These are phyloP conservation scores for Ischnus inquisitorius DNA, from an alignment of 2,888 invertebrate species.

Conservation along the genomic window DNA sequence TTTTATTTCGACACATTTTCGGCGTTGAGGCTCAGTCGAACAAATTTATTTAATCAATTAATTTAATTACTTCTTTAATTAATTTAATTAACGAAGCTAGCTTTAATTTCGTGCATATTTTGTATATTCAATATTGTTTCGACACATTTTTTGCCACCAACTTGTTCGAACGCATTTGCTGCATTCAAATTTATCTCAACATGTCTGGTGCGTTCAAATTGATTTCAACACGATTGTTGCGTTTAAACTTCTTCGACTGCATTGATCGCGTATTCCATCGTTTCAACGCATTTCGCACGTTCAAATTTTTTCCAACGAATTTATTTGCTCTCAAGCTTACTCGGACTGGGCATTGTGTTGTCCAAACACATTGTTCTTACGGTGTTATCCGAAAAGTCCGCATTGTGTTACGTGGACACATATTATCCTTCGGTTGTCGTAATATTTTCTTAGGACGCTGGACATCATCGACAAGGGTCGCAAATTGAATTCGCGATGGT, in stretches of 20 bases:
- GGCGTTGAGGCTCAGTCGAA: too few species aligned
- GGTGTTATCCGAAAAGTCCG: not conserved
- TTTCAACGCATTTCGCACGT: not conserved
- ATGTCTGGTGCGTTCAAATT: not conserved
- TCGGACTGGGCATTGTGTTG: not conserved
- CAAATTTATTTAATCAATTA: too few species aligned
- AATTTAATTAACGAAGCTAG: too few species aligned
- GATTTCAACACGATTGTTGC: not conserved
- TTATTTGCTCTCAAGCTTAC: not conserved
- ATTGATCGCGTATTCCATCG: too few species aligned
- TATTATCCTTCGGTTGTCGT: not conserved
- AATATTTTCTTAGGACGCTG: not conserved
- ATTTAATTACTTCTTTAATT: too few species aligned
- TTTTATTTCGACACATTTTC: too few species aligned
- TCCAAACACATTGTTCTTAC: too few species aligned
- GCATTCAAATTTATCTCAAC: not conserved
- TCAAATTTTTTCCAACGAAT: not conserved
- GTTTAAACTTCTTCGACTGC: not conserved
- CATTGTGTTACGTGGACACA: not conserved
- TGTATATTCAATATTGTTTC: too few species aligned
- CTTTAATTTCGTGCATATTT: too few species aligned
- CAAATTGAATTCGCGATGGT: constrained; percentile 11
- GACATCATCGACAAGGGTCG: constrained; percentile 18
- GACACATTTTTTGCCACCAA: too few species aligned
- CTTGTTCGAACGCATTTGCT: not conserved